A percentile compares a stretch with the other conserved stretches of the same genome.
phyloP scores from a whole-genome alignment of 2,797 vertebrate species.

The Uromys caudimaculatus region DNA sequence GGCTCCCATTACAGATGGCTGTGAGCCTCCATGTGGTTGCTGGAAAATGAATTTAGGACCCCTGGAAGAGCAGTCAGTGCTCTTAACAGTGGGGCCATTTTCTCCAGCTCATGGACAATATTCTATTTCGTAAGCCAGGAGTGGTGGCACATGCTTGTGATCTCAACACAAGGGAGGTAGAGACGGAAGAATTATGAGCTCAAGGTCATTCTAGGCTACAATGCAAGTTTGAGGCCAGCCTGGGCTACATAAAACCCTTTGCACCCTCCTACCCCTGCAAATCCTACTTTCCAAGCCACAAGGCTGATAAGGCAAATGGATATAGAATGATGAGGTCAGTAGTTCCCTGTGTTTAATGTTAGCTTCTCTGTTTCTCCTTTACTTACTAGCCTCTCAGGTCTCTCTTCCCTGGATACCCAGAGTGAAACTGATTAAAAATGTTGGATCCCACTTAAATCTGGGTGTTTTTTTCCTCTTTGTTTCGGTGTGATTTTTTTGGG shows the following conservation, averaged over 20 bases:
- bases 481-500: neutral
- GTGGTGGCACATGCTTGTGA: neutral
- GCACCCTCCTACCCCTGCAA: too few species aligned
- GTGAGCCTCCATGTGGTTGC: neutral
- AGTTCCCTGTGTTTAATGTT: too few species aligned
- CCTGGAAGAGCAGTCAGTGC: neutral
- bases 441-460: slow-evolving; percentile 6
- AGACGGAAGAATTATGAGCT: neutral
- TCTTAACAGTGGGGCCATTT: neutral
- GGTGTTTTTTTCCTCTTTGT: neutral
- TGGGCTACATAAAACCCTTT: neutral
- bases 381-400: neutral
- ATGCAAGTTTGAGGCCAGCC: neutral
- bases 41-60: neutral
- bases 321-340: neutral
- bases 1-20: neutral
- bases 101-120: neutral
- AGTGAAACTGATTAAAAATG: slow-evolving; percentile 67
- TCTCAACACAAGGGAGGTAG: neutral
- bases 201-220: neutral
- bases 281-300: neutral
- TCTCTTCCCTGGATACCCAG: neutral
- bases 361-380: neutral
- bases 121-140: neutral
- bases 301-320: neutral